These are phyloP conservation scores for Bugulina stolonifera DNA, from an alignment of 2,888 invertebrate genomes.

Conservation along the genomic window DNA sequence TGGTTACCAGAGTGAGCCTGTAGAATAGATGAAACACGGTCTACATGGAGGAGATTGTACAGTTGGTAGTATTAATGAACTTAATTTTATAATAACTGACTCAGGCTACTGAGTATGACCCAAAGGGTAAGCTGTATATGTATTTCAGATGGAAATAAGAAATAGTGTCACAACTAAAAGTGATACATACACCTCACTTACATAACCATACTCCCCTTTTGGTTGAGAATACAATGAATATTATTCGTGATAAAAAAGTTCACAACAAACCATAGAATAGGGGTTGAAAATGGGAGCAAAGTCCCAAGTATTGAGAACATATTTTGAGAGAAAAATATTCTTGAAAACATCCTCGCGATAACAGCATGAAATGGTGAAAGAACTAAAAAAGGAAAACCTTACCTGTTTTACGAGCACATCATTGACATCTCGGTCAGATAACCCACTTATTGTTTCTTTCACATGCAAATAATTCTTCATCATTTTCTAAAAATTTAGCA, in stretches of 20 bases:
- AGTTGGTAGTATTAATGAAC: too few species aligned
- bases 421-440: conserved; percentile 88
- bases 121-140: too few species aligned
- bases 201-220: too few species aligned
- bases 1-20: conserved; percentile 19
- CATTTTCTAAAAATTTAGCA: conserved; percentile 70
- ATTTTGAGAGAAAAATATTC: neutral
- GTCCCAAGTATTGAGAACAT: neutral
- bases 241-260: neutral
- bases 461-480: conserved; percentile 76
- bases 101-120: too few species aligned
- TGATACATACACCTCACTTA: too few species aligned
- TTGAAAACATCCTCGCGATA: neutral
- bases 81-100: too few species aligned
- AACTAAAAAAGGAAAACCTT: conserved; percentile 31
- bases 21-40: neutral
- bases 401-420: conserved; percentile 83
- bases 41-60: neutral
- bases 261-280: neutral
- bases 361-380: neutral
- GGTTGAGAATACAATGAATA: too few species aligned
- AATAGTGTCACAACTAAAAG: too few species aligned
- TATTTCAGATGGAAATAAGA: too few species aligned
- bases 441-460: conserved; percentile 70
- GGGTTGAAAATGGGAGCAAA: neutral